These are phyloP conservation scores for Microcebus griseorufus DNA, from an alignment of 2,113 vertebrate species.

Conservation along the genomic window DNA sequence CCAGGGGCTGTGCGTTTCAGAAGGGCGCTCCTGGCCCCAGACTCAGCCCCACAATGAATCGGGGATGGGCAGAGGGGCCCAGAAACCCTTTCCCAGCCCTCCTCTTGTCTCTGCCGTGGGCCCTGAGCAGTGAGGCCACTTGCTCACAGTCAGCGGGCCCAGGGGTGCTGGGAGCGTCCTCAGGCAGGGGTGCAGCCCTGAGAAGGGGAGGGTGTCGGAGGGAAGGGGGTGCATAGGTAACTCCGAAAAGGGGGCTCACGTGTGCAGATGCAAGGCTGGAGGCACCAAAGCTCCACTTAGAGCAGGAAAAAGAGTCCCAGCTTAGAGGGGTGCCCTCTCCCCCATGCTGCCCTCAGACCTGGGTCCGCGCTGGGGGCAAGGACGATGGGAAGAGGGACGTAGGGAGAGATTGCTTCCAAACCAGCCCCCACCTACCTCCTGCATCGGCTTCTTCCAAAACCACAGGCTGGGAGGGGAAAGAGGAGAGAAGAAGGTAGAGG, in stretches of 20 bases:
- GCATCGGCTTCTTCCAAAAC: neutral
- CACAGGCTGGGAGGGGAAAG: neutral
- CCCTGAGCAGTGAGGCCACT: neutral
- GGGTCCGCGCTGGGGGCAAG: neutral
- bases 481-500: neutral
- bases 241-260: neutral
- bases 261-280: neutral
- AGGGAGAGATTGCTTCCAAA: neutral
- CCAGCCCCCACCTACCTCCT: neutral
- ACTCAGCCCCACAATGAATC: constrained; percentile 38
- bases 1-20: neutral
- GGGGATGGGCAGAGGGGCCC: neutral
- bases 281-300: neutral
- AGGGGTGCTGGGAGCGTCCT: neutral
- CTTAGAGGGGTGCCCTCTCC: neutral
- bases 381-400: neutral
- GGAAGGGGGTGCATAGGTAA: neutral
- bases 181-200: neutral
- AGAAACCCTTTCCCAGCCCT: neutral
- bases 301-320: neutral
- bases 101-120: neutral
- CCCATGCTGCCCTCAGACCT: neutral
- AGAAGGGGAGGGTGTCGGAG: neutral
- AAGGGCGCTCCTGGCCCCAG: constrained; percentile 31
- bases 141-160: neutral